Evolutionary conservation across 1,140 invertebrate genomes (phyloP).

Genomic region (Drosophila arawakana): DNA sequence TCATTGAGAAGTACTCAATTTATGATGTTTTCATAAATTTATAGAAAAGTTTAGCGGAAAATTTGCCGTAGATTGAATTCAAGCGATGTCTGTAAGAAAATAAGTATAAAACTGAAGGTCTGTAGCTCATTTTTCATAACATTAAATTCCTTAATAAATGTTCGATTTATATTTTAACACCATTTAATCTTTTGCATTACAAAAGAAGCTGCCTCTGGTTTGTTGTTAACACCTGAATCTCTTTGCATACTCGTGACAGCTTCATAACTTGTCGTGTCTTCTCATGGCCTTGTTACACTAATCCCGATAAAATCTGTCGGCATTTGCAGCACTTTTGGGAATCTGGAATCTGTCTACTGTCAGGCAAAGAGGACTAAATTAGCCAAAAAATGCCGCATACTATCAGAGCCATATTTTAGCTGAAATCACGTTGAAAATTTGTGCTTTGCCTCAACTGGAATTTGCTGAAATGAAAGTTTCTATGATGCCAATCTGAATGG

Average conservation of each 20-base stretch:
- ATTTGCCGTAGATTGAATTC: neutral
- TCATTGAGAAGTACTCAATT: conserved; percentile 8
- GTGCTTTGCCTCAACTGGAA: conserved; percentile 23
- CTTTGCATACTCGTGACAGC: conserved; percentile 1
- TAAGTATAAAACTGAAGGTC: neutral
- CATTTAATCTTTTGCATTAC: too few species aligned
- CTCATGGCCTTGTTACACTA: neutral
- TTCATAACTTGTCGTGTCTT: conserved; percentile 1
- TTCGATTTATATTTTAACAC: too few species aligned
- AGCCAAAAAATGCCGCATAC: conserved; percentile 27
- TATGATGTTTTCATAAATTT: conserved; percentile 3
- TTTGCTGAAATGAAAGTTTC: conserved; percentile 45
- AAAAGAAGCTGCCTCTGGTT: too few species aligned
- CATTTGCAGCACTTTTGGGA: conserved; percentile 5
- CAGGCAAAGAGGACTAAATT: conserved; percentile 35
- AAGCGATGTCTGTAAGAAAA: neutral
- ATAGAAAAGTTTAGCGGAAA: neutral
- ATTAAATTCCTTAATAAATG: too few species aligned
- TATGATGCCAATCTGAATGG: conserved; percentile 41
- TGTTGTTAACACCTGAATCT: neutral
- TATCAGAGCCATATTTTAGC: conserved; percentile 35
- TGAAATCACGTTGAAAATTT: conserved; percentile 47
- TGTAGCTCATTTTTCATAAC: too few species aligned
- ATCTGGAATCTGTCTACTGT: conserved; percentile 4
- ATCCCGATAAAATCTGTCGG: conserved; percentile 10